phyloP scores from a whole-genome alignment of 2,888 invertebrate genomes.

The Dasysyrphus tricinctus region DNA sequence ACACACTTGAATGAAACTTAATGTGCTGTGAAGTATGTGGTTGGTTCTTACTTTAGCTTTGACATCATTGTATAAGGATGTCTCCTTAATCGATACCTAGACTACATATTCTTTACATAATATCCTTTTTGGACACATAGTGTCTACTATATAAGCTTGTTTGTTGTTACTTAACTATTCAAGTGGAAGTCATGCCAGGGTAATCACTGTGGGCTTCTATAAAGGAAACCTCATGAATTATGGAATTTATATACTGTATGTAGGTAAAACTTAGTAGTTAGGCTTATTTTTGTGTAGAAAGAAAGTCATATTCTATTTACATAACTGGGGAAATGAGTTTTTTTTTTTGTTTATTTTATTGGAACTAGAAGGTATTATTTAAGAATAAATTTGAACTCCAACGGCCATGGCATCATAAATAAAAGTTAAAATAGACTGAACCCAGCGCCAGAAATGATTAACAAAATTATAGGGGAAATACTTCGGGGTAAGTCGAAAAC shows the following conservation, averaged over 20 bases:
- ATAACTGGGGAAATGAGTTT: neutral
- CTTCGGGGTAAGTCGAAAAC: too few relatives aligned
- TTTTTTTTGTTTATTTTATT: too few relatives aligned
- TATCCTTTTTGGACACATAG: slow-evolving; percentile 33
- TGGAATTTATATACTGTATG: neutral
- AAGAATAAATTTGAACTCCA: too few relatives aligned
- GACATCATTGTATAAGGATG: slow-evolving; percentile 19
- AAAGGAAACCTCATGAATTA: slow-evolving; percentile 51
- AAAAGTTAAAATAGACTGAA: too few relatives aligned
- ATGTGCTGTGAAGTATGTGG: slow-evolving; percentile 49
- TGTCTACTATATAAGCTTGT: slow-evolving; percentile 20
- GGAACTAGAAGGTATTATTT: too few relatives aligned
- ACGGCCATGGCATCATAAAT: too few relatives aligned
- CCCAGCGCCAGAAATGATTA: too few relatives aligned
- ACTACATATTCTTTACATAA: slow-evolving; percentile 35
- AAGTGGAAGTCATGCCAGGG: slow-evolving; percentile 45
- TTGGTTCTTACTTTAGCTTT: slow-evolving; percentile 44
- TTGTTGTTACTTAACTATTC: slow-evolving; percentile 40
- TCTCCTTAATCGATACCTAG: slow-evolving; percentile 47
- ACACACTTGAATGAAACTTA: slow-evolving; percentile 61
- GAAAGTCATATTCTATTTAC: neutral
- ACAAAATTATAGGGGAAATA: too few relatives aligned
- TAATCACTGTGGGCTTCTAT: slow-evolving; percentile 5
- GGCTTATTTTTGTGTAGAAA: neutral
- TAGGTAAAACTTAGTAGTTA: neutral